Conservation (phyloP, 1,140 invertebrate species). For the Geopemphigus sp. region DNA sequence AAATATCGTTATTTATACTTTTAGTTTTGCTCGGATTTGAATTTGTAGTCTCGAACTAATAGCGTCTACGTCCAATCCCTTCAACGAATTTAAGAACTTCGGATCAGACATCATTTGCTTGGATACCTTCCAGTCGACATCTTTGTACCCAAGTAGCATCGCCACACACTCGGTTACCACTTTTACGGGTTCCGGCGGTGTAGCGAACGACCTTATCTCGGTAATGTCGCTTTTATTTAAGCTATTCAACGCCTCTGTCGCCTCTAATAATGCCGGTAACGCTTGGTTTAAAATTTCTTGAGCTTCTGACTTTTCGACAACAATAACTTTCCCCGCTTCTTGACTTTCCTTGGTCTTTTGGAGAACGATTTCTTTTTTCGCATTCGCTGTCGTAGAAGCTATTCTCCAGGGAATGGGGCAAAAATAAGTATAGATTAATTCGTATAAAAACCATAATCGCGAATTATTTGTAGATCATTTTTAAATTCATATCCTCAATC, state of each 20-base stretch:
- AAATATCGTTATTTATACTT: constrained; percentile 54
- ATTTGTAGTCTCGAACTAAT: constrained; percentile 73
- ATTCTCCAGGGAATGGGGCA: neutral
- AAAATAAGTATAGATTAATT: too few species aligned
- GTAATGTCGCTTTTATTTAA: constrained; percentile 86
- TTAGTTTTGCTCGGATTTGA: constrained; percentile 61
- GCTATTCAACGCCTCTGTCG: constrained; percentile 72
- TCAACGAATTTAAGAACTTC: constrained; percentile 73
- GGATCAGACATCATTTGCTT: constrained; percentile 88
- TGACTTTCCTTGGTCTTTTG: constrained; percentile 77
- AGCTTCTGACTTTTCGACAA: constrained; percentile 75
- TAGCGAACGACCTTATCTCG: constrained; percentile 86
- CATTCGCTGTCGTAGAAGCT: constrained; percentile 67
- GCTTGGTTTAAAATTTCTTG: constrained; percentile 74
- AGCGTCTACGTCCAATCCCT: constrained; percentile 80
- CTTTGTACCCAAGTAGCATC: constrained; percentile 75
- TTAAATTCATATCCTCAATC: too few species aligned
- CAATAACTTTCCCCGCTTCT: constrained; percentile 69
- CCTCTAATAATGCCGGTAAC: constrained; percentile 76
- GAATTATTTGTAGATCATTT: too few species aligned
- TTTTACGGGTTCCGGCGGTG: constrained; percentile 81
- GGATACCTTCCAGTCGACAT: constrained; percentile 84
- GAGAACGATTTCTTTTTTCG: constrained; percentile 74
- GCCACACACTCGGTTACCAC: constrained; percentile 80
- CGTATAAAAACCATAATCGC: too few species aligned